phyloP scores from a whole-genome alignment of 2,888 invertebrate genomes.

The Drosophila longiperda region DNA sequence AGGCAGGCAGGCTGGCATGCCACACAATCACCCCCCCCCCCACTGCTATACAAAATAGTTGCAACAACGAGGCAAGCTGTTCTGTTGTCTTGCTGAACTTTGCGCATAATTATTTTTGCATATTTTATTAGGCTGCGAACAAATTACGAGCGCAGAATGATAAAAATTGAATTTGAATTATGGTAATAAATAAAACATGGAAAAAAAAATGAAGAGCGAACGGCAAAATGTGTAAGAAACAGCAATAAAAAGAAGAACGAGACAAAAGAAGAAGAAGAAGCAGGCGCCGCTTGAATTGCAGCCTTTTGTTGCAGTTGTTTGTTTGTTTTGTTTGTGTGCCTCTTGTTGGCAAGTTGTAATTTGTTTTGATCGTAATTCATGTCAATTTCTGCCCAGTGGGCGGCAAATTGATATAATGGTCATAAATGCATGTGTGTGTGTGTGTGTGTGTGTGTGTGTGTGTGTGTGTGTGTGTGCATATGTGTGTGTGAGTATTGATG shows the following conservation, averaged over 20 bases:
- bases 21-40: too few species aligned
- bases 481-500: conserved; percentile 57
- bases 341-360: conserved; percentile 16
- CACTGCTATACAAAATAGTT: too few species aligned
- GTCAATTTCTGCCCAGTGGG: conserved; percentile 55
- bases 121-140: conserved; percentile 62
- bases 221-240: not conserved
- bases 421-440: not conserved
- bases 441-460: not conserved
- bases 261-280: conserved; percentile 12
- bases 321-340: too few species aligned
- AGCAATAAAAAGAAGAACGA: not conserved
- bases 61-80: conserved; percentile 9
- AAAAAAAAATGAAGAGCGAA: conserved; percentile 13
- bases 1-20: not conserved
- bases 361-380: conserved; percentile 70
- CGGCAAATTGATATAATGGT: conserved; percentile 16
- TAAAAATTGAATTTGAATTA: conserved; percentile 77
- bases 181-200: conserved; percentile 68
- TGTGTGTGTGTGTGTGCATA: not conserved
- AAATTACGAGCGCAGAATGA: conserved; percentile 64
- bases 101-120: conserved; percentile 80
- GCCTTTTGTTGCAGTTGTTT: not conserved
- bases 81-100: conserved; percentile 65
- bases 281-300: conserved; percentile 12